phyloP scores from a whole-genome alignment of 2,113 vertebrate genomes.

The Dissostichus mawsoni region DNA sequence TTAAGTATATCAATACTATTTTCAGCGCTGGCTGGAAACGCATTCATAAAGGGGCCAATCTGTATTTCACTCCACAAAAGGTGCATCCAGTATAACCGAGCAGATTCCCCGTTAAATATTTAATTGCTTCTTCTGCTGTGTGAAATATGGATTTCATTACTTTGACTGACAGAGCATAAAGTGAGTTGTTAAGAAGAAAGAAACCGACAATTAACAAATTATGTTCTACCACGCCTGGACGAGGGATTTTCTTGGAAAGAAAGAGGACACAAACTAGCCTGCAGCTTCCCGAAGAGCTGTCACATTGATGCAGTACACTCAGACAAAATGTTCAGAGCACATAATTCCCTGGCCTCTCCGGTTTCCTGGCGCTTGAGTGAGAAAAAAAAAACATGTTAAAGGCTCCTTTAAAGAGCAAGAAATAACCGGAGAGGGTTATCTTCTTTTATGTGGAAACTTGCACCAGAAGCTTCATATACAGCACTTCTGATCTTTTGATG shows the following conservation, averaged over 20 bases:
- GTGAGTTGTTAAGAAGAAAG: constrained; percentile 18
- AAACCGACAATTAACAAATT: constrained; percentile 32
- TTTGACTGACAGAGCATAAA: constrained; percentile 24
- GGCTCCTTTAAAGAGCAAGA: constrained; percentile 21
- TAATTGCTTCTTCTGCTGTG: not conserved
- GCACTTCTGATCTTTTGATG: constrained; percentile 38
- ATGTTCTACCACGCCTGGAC: not conserved
- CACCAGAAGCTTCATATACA: constrained; percentile 48
- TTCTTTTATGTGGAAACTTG: constrained; percentile 36
- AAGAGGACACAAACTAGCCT: constrained; percentile 62
- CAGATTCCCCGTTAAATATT: not conserved
- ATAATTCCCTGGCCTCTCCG: constrained; percentile 40
- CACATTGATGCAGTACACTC: constrained; percentile 60
- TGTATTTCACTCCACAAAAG: constrained; percentile 4
- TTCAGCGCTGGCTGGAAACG: not conserved
- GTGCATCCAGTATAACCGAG: not conserved
- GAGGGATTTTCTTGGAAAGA: constrained; percentile 27
- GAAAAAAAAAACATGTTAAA: constrained; percentile 9
- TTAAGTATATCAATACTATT: not conserved
- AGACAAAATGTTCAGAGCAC: constrained; percentile 63
- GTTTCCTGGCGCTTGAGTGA: constrained; percentile 35
- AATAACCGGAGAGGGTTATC: constrained; percentile 21
- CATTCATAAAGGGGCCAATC: constrained; percentile 3
- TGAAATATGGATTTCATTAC: constrained; percentile 22
- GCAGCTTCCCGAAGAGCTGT: constrained; percentile 60